These are phyloP conservation scores for Paralvinella palmiformis DNA, from an alignment of 1,140 invertebrate genomes.

Conservation along the genomic window DNA sequence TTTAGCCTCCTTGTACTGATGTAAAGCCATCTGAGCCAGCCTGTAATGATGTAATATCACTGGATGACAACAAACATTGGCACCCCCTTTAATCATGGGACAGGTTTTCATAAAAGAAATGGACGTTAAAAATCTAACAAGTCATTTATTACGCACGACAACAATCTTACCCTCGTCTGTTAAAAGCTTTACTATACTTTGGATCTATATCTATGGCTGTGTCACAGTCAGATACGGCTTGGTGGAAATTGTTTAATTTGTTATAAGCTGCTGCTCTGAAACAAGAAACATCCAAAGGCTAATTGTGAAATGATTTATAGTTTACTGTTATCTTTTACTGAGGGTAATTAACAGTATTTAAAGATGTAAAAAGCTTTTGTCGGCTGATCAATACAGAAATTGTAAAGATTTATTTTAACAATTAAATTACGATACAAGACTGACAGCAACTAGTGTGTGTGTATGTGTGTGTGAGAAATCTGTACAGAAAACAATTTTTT, in stretches of 20 bases:
- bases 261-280: conserved; percentile 18
- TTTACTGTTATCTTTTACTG: too few relatives aligned
- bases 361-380: too few relatives aligned
- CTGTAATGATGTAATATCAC: conserved; percentile 3
- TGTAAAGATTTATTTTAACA: too few relatives aligned
- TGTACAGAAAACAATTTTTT: too few relatives aligned
- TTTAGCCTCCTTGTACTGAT: conserved; percentile 15
- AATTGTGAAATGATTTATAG: too few relatives aligned
- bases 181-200: conserved; percentile 19
- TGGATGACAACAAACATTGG: background rate
- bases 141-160: too few relatives aligned
- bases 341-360: too few relatives aligned
- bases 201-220: conserved; percentile 20
- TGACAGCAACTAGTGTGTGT: too few relatives aligned
- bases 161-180: conserved; percentile 20
- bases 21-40: conserved; percentile 17
- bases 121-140: too few relatives aligned
- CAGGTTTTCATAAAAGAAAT: background rate
- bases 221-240: conserved; percentile 15
- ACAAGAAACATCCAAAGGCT: background rate
- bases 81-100: background rate
- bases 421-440: too few relatives aligned
- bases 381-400: too few relatives aligned
- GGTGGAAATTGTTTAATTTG: conserved; percentile 16
- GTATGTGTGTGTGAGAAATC: too few relatives aligned